These are phyloP conservation scores for Parascotia fuliginaria DNA, from an alignment of 2,888 invertebrate genomes.

Conservation along the genomic window DNA sequence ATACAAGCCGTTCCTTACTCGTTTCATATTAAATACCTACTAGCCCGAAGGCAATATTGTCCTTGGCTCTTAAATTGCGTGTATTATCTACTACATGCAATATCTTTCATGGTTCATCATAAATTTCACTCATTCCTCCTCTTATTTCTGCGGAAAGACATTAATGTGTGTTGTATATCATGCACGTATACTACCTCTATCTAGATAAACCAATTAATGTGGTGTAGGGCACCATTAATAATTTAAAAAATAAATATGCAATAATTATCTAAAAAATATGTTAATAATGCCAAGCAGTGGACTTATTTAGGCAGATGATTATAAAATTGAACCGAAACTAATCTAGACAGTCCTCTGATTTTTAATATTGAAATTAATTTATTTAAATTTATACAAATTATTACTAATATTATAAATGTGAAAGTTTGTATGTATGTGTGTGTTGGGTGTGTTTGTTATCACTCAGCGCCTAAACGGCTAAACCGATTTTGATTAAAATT, in stretches of 20 bases:
- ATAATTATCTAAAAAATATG: background rate
- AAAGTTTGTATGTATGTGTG: too few relatives aligned
- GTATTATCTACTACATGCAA: constrained; percentile 65
- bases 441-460: too few relatives aligned
- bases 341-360: too few relatives aligned
- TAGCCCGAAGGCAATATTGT: constrained; percentile 70
- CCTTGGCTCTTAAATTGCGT: constrained; percentile 58
- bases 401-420: too few relatives aligned
- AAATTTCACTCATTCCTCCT: constrained; percentile 61
- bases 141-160: constrained; percentile 33
- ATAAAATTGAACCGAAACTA: too few relatives aligned
- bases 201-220: constrained; percentile 32
- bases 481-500: too few relatives aligned
- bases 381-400: too few relatives aligned
- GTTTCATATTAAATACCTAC: constrained; percentile 55
- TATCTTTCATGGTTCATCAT: constrained; percentile 68
- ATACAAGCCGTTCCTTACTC: constrained; percentile 19
- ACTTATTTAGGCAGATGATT: constrained; percentile 41
- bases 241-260: background rate
- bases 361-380: too few relatives aligned
- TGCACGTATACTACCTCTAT: constrained; percentile 21
- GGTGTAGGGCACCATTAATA: background rate
- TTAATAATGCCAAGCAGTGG: background rate
- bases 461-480: too few relatives aligned
- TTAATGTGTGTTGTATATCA: constrained; percentile 36